Evolutionary conservation across 2,888 invertebrate genomes (phyloP).

Genomic region (Ophraella communa): DNA sequence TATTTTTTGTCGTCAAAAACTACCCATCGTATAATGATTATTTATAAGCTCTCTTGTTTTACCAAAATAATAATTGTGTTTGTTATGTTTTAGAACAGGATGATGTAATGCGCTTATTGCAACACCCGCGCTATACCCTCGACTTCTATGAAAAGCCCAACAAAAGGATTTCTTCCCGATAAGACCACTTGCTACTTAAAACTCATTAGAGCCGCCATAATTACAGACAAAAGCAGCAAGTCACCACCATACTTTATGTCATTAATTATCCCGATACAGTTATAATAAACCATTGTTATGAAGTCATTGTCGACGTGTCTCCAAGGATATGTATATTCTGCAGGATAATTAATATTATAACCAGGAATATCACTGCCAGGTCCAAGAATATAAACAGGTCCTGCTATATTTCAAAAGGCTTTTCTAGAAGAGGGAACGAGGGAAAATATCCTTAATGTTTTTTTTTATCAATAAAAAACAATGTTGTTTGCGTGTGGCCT

Average conservation of each 20-base stretch:
- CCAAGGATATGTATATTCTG: constrained; percentile 56
- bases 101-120: neutral
- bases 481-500: constrained; percentile 29
- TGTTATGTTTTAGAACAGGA: neutral
- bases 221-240: constrained; percentile 56
- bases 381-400: constrained; percentile 43
- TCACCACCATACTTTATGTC: constrained; percentile 57
- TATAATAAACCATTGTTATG: constrained; percentile 58
- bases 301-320: constrained; percentile 57
- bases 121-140: constrained; percentile 3
- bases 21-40: too few species aligned
- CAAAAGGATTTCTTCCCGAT: constrained; percentile 40
- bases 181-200: constrained; percentile 51
- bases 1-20: too few species aligned
- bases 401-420: constrained; percentile 32
- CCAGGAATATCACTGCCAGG: constrained; percentile 42
- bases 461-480: constrained; percentile 24
- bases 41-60: too few species aligned
- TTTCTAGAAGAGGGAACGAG: constrained; percentile 8
- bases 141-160: constrained; percentile 7
- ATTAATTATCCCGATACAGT: constrained; percentile 58
- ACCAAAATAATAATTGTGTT: neutral
- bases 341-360: constrained; percentile 55
- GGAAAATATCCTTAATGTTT: constrained; percentile 25
- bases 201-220: constrained; percentile 56